Base-by-base conservation (phyloP, 2,113 vertebrate genomes). In the Monarcha castaneiventris region DNA sequence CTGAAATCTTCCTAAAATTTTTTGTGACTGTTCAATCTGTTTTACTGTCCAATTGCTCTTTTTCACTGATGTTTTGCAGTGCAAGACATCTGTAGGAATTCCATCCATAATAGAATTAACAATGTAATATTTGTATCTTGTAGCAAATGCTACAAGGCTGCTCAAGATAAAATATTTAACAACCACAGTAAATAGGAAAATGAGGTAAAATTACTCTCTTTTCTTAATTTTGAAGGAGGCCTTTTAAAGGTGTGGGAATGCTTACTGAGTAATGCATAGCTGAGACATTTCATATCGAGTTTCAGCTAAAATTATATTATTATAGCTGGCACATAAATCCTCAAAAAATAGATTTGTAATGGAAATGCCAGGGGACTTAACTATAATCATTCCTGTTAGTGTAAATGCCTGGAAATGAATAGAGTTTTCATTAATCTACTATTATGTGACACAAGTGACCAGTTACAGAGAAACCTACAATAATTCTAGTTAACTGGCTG, bases 331-430 rank as follows among this genome's bases (percentile, higher is more conserved):
- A 18, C 58, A 1, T 10, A 82, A 69, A 51, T 66, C 25, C 21
- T 30, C 1, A 2, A 64, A 89, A 92, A 94, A 76, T 54, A 95
- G 56, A 29, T 87, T 91, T 79, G 11, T 84, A 82, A 82, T 67
- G 77, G 68, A 91, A 93, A 87, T 93, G 30, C 46, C 58, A 73
- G 46, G 71, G 81, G 63, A 58, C 51, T 82, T 94, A 85, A 58
- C 30, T 80, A 5, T 82, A 85, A 86, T 85, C 8, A 35, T 88
- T 96, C 43, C 67, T 80, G 43, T 85, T 94, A 93, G 72, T 66
- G 37, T 76, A 85, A 95, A 93, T 90, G 74, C 72, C 51, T 94
- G 81, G 78, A 83, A 96, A 84, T 86, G 29, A 94, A 72, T 89
- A 59, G 17, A 58, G 22, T 95, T 95, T 96, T 91, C 77, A 79